Evolutionary conservation across 1,140 invertebrate genomes (phyloP), one percentile per base, ranked within the genome.

Genomic region (Ips nitidus): DNA sequence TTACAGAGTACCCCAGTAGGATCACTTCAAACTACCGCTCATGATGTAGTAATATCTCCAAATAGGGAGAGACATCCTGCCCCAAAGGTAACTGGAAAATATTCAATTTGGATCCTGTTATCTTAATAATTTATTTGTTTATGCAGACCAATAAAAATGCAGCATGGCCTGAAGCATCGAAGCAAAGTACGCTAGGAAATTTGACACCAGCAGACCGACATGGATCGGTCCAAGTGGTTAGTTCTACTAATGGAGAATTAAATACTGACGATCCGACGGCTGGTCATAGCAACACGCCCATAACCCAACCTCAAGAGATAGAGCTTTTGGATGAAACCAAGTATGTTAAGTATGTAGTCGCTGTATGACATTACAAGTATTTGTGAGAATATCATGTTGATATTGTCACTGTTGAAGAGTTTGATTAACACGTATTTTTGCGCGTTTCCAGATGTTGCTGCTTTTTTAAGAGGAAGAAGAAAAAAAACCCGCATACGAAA

Each of bases 401-500:
- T 22, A 22, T 22, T 22, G 22, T 22, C 22, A 22, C 22, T 22
- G 22, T 22, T 22, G 22, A 22, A 22, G 22, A 22, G 22, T 22
- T 22, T 0, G 22, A 22, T 22, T 22, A 22, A 22, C 22, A 22
- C 22, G 22, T 22, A 36, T 45, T 43, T n/a, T 43, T 82, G 80
- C 80, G 79, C 76, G 83, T 83, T 68, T 75, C 85, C 88, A 96
- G 94, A 87, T 95, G 93, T 85, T 97, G 94, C 86, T 96, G 94
- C 84, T 96, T 96, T 89, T 96, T 96, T 88, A 94, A 94, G 83
- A 88, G 93, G 82, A 94, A 95, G 90, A 96, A 95, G 92, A 96
- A 96, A 89, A 96, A 96, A 88, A 89, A 88, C 77, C 87, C 87
- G 66, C 86, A 90, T 77, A 87, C 88, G 81, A 92, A 92, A 89